Base-by-base conservation (phyloP, 2,113 vertebrate species). In the Silurus meridionalis region DNA sequence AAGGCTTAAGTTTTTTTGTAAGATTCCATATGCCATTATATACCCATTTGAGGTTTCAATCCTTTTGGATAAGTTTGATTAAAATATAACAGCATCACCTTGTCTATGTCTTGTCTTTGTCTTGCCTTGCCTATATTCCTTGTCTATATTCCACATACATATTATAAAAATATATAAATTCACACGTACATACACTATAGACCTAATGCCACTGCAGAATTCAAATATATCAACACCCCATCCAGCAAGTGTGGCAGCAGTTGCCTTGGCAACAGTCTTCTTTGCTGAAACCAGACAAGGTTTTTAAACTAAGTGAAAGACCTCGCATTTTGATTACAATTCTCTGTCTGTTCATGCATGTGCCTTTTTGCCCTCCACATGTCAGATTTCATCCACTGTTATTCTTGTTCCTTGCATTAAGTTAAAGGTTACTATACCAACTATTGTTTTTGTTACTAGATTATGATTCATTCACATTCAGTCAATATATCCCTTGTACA, bases 221-320 rank as follows among this genome's bases (percentile, higher is more conserved):
- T 82, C 61, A 87, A 83, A 87, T 82, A 55, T 82, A 82, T 83
- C 71, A 83, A 83, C 80, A 77, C 72, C 60, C 60, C 14, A 87
- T 83, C 60, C 52, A 19, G 80, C 72, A 83, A 83, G 80, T 87
- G 81, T 83, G 86, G 80, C 86, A 87, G 71, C 37, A 6, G 86
- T 87, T 87, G 86, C 86, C 86, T 83, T 87, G 81, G 81, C 48
- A 87, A 87, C 86, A 66, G 80, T 78, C 61, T 72, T 78, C 86
- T 87, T 83, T 83, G 86, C 80, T 83, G 60, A 82, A 86, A 77
- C 80, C 86, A 87, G 86, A 67, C 60, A 64, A 78, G 81, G 60
- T 78, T 87, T 84, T 87, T 83, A 77, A 87, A 83, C 82, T 87
- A 60, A 83, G 60, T 83, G 80, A 87, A 83, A 83, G 80, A 61